Conservation (phyloP, 2,113 vertebrate genomes). For the Ahaetulla prasina region DNA sequence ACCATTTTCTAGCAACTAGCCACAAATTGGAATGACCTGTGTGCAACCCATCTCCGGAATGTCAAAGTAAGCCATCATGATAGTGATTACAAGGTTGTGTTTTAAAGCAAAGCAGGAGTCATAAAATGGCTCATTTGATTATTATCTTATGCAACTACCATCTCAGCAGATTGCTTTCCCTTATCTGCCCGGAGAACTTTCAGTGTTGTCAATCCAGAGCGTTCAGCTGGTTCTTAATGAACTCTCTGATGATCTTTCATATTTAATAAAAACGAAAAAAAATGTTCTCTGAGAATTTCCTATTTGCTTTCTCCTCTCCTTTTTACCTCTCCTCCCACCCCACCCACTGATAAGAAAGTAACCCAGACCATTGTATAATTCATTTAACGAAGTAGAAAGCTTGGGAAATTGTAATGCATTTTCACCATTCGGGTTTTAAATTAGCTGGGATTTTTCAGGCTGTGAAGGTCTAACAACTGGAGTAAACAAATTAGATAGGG, state of each 20-base stretch:
- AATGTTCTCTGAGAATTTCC: background rate
- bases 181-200: background rate
- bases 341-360: background rate
- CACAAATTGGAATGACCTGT: conserved; percentile 1
- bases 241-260: background rate
- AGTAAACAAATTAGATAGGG: background rate
- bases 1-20: background rate
- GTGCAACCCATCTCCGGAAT: background rate
- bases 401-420: background rate
- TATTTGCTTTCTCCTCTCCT: background rate
- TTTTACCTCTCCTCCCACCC: background rate
- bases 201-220: background rate
- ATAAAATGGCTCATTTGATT: background rate
- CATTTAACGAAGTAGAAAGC: conserved; percentile 1
- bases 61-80: background rate
- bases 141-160: background rate
- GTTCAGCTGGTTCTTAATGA: background rate
- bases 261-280: conserved; percentile 10
- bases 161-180: background rate
- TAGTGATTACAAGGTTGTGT: background rate
- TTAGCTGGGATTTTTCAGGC: background rate
- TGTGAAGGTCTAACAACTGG: background rate
- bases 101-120: background rate
- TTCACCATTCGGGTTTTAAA: background rate
- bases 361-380: background rate